Base-by-base conservation (phyloP, 92 coral and sea anemone species). In the Zoanthus gigantus region DNA sequence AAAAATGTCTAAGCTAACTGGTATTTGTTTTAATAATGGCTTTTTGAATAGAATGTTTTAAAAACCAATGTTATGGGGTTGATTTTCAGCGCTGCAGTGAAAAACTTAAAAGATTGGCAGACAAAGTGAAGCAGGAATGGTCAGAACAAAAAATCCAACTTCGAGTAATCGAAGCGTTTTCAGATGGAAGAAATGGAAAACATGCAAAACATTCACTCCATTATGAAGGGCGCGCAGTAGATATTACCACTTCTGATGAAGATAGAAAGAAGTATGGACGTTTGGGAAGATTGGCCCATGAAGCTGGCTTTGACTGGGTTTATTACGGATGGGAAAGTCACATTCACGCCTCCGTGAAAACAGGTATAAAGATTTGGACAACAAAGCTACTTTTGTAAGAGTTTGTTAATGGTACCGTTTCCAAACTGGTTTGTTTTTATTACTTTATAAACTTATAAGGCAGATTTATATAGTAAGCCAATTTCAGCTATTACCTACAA, bases 291-390 rank as follows among this genome's bases (percentile, higher is more conserved):
- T 83, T 95, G 88, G 98, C 98, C 1, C 76, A 79, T 74, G 73
- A 91, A 5, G 96, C 98, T 5, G 96, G 96, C 0, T 95, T 95
- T 29, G 94, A 95, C 57, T 95, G 96, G 96, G 98, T 95, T 12
- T 53, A 61, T n/a, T 95, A 93, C 37, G 87, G 90, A 10, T 86
- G 87, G 65, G 94, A 54, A 84, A 83, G 89, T 34, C 94, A 89
- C 87, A 88, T 95, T 32, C 98, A 95, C 72, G 98, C 94, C 1
- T 95, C 98, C 12, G 98, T 95, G 32, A 94, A 91, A 82, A 83
- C 94, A 65, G 96, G 98, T 94, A 79, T 34, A 67, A 67, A 18
- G 56, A 2, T 66, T 16, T 6, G 15, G 45, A 48, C 23, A 44
- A 9, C 50, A 42, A 66, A 31, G 12, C 0, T 31, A 56, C 28